These are phyloP conservation scores for Gallinago stenura DNA, from an alignment of 2,797 vertebrate species.

Conservation along the genomic window DNA sequence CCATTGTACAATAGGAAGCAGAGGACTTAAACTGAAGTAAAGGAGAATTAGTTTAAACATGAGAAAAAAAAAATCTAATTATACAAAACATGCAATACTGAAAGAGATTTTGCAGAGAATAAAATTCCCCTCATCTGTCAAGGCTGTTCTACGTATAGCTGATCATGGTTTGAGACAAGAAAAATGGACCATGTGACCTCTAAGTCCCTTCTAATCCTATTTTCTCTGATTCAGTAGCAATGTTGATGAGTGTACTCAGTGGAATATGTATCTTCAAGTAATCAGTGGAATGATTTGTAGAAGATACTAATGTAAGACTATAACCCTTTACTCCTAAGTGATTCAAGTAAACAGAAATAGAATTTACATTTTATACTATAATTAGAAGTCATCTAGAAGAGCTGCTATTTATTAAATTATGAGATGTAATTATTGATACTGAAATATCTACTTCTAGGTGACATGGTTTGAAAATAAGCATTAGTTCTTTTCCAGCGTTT, in stretches of 20 bases:
- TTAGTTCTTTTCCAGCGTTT: background rate
- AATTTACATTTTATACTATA: conserved; percentile 31
- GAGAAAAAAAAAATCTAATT: background rate
- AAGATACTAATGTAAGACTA: background rate
- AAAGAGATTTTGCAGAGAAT: background rate
- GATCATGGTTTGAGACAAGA: background rate
- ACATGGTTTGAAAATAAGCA: conserved; percentile 14
- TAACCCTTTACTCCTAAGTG: conserved; percentile 26
- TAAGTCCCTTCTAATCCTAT: background rate
- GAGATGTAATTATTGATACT: conserved; percentile 53
- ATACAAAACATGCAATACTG: background rate
- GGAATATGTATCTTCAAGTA: conserved; percentile 6
- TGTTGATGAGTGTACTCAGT: background rate
- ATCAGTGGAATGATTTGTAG: conserved; percentile 41
- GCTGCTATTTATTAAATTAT: conserved; percentile 45
- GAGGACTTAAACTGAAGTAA: background rate
- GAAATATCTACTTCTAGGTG: conserved; percentile 49
- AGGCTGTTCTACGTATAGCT: background rate
- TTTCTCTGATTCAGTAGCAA: conserved; percentile 15
- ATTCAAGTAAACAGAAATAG: conserved; percentile 44
- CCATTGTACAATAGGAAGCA: background rate
- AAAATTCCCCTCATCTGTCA: background rate
- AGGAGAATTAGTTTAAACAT: background rate
- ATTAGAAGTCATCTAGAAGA: conserved; percentile 33
- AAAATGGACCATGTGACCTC: conserved; percentile 19